These are phyloP conservation scores for Myotis brandtii DNA, from an alignment of 2,113 vertebrate genomes.

Conservation along the genomic window DNA sequence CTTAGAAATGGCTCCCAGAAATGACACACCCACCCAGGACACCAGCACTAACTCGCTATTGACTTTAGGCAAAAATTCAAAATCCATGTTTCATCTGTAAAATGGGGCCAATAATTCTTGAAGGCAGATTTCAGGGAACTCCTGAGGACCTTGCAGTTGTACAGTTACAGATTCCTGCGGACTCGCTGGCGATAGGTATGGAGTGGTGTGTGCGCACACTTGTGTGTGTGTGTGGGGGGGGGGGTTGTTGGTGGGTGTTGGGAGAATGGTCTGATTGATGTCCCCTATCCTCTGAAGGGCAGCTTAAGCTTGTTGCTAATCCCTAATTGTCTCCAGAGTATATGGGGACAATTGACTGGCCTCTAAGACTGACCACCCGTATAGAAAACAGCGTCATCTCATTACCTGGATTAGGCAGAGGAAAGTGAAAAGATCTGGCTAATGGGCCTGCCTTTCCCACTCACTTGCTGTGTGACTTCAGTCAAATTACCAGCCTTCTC, in stretches of 20 bases:
- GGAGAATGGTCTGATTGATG: background rate
- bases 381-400: background rate
- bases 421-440: background rate
- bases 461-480: background rate
- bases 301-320: background rate
- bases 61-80: background rate
- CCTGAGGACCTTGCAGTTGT: background rate
- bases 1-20: background rate
- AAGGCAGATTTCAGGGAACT: background rate
- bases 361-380: background rate
- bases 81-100: background rate
- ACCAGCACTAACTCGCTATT: background rate
- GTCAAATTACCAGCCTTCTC: background rate
- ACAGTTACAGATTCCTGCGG: background rate
- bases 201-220: too few species aligned
- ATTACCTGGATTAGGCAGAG: background rate
- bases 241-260: too few species aligned
- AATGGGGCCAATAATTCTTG: background rate
- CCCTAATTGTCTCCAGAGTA: background rate
- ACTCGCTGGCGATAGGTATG: too few species aligned
- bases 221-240: fast-evolving
- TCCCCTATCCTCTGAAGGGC: background rate
- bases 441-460: background rate
- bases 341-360: background rate
- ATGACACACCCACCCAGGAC: background rate